Conservation (phyloP, 2,113 vertebrate genomes). For the Myotis davidii region DNA sequence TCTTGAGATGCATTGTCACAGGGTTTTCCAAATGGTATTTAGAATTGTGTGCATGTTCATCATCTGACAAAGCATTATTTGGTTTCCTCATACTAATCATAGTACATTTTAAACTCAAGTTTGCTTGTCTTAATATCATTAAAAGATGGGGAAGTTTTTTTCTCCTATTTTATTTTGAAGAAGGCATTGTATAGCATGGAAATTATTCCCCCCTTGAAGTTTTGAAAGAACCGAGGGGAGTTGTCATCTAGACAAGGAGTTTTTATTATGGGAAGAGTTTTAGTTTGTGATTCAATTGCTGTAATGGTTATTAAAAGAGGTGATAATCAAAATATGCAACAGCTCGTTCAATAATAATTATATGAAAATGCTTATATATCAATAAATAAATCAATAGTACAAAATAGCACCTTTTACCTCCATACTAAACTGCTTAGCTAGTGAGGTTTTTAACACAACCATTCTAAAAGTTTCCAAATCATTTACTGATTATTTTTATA, state of each 20-base stretch:
- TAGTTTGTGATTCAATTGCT: not conserved
- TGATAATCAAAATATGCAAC: not conserved
- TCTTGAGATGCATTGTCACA: not conserved
- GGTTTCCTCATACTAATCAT: not conserved
- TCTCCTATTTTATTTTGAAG: not conserved
- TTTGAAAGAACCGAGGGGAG: not conserved
- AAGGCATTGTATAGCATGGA: not conserved
- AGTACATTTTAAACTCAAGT: not conserved
- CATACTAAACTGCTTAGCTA: not conserved
- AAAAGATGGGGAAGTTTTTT: not conserved
- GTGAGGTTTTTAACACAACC: not conserved
- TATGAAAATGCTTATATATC: not conserved
- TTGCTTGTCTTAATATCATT: not conserved
- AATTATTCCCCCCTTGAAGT: not conserved
- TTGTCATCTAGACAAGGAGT: not conserved
- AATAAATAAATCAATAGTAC: not conserved
- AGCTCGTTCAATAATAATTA: not conserved
- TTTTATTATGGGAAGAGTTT: not conserved
- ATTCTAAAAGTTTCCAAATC: not conserved
- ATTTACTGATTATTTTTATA: not conserved
- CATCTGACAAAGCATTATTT: not conserved
- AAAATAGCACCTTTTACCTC: not conserved
- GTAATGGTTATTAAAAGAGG: not conserved
- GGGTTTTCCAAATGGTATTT: not conserved
- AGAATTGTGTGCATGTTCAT: not conserved